Base-by-base conservation (phyloP, 2,797 vertebrate species). In the Leptodactylus fallax region DNA sequence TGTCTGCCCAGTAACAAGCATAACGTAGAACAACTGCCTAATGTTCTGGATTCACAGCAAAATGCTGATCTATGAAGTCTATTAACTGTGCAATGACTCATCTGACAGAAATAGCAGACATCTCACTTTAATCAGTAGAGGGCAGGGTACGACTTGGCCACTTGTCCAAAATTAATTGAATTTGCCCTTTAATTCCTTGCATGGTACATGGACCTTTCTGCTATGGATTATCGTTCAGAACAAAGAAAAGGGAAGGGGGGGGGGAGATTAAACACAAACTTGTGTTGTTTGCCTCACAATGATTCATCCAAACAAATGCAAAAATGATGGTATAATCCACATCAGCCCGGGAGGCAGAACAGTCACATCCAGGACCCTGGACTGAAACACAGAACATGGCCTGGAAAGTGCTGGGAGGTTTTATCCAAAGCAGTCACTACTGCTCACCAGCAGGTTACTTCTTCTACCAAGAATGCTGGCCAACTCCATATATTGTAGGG, bases 241-340 rank as follows among this genome's bases (percentile, higher is more conserved):
- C 74, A 77, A 77, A 51, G 21, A 11, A 7, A 51, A 13, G 36
- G 8, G 16, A 27, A 6, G 69, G 19, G 16, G 7, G 3, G 19
- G 60, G 60, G 60, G 58, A 53, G 74, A 77, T 53, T 77, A 53
- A 77, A 77, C 14, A 13, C 74, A 77, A 77, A 77, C 74, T 74
- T 74, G 49, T 77, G 36, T 72, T 49, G 36, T 76, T 76, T 23
- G 17, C 72, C 36, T 47, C 72, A 17, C 27, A 49, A 10, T 53
- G 47, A 53, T 14, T 21, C 74, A 72, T 53, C 49, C 74, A 51
- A 77, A 77, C 74, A 77, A 74, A 51, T 77, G 12, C 21, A n/a
- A 53, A 77, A 53, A 51, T 7, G 0, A n/a, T 51, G 2, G 21
- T 76, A 13, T n/a, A 76, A 51, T 76, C 71, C 36, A 47, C 36